Evolutionary conservation across 1,140 invertebrate genomes (phyloP), one percentile per base, ranked within the genome.

Genomic region (Drosophila athabasca): DNA sequence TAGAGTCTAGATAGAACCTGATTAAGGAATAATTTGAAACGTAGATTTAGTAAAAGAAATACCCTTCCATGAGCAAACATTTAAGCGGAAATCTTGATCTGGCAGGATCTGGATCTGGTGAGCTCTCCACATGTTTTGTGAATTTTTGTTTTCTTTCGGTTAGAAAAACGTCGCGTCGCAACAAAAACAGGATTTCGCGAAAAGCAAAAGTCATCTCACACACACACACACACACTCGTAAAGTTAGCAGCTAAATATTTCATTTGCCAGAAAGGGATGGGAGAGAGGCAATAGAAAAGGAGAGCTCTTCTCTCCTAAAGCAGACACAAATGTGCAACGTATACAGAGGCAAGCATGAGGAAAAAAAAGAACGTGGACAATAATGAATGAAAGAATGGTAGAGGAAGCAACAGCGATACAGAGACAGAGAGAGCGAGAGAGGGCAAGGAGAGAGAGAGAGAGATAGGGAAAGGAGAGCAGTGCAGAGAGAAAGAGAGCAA

Each of bases 311-410:
- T 19, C 17, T 19, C 17, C 17, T 1, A 19, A 26, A 53, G 46
- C 46, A 13, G 35, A 39, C 13, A 39, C 11, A 13, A 39, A 13
- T 13, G 35, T 39, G 35, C 35, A 39, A 39, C 35, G 35, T 39
- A 55, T 62, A 26, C 24, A 26, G 35, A 76, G 55, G 58, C 24
- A 26, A 6, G 24, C 24, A 65, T 62, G 31, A 76, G 55, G 58
- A 46, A 76, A 51, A 6, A 19, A 31, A 67, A 62, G 39, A 71
- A 62, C 58, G 62, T 39, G 64, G 54, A 67, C 59, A 87, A 87
- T 67, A 52, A 87, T 85, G 81, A 87, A 85, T 85, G 82, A 79
- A 87, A 71, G 75, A 87, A 87, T 60, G 67, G 54, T 49, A 69
- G 62, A 49, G 46, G 48, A 65, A 57, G 54, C 26, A 39, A 43